Conservation (phyloP, 2,888 invertebrate species). For the Villa cingulata region DNA sequence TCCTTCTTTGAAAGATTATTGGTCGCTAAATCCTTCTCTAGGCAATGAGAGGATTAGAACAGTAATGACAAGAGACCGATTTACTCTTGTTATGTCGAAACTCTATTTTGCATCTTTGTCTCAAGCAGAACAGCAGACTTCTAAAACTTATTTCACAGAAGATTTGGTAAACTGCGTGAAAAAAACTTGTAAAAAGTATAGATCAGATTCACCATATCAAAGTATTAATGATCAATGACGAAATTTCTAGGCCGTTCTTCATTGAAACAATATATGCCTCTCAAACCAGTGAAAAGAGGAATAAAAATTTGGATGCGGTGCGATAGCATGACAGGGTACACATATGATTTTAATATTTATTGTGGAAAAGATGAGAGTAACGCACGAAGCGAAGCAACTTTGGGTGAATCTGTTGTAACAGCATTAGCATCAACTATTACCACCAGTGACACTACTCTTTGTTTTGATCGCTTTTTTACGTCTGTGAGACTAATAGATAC, state of each 20-base stretch:
- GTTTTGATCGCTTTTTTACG: neutral
- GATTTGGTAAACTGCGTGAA: too few relatives aligned
- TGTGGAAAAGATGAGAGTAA: too few relatives aligned
- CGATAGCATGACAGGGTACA: constrained; percentile 2
- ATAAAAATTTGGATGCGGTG: constrained; percentile 8
- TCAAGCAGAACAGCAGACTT: neutral
- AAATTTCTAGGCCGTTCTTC: constrained; percentile 12
- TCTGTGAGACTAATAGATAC: neutral
- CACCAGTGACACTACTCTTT: neutral
- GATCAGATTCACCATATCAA: constrained; percentile 9
- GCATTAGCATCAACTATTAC: neutral
- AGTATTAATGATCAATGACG: constrained; percentile 13
- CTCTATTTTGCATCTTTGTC: neutral
- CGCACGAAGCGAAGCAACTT: neutral
- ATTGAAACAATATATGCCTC: constrained; percentile 12
- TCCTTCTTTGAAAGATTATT: neutral
- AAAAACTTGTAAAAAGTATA: neutral
- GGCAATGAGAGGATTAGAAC: constrained; percentile 4
- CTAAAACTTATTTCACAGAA: too few relatives aligned
- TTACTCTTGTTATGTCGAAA: neutral
- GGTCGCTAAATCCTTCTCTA: constrained; percentile 4
- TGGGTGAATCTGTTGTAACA: constrained; percentile 1
- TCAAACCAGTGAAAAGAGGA: constrained; percentile 11
- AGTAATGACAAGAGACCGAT: constrained; percentile 3
- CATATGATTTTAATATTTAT: too few relatives aligned